phyloP scores from a whole-genome alignment of 2,888 invertebrate genomes.

The Conomelus anceps region DNA sequence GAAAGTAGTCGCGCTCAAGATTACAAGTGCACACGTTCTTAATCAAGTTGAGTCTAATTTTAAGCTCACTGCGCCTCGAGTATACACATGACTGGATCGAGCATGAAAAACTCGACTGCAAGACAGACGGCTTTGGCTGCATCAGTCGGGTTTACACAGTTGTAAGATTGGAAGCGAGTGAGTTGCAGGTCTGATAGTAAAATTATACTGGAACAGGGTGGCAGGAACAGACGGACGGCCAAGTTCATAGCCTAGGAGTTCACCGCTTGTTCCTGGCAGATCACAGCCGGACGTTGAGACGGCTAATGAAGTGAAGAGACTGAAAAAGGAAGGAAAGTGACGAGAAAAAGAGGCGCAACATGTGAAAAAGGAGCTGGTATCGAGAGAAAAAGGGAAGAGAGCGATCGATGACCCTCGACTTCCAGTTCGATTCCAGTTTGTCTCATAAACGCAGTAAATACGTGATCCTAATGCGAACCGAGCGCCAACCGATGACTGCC shows the following conservation, averaged over 20 bases:
- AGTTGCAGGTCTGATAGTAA: neutral
- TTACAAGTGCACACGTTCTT: neutral
- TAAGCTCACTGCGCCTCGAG: neutral
- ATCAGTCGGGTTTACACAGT: neutral
- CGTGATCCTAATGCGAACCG: constrained; percentile 5
- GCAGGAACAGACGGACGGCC: neutral
- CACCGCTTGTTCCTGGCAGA: neutral
- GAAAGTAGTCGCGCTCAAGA: neutral
- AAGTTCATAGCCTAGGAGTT: no score
- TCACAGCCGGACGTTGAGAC: neutral
- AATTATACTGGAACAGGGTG: neutral
- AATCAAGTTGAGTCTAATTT: neutral
- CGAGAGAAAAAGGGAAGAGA: neutral
- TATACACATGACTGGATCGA: neutral
- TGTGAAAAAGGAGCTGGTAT: neutral
- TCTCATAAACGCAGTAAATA: constrained; percentile 3
- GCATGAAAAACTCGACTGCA: neutral
- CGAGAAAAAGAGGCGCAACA: neutral
- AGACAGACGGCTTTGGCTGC: neutral
- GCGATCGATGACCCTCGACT: constrained; percentile 7
- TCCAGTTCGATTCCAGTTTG: constrained; percentile 11
- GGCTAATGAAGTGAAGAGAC: neutral
- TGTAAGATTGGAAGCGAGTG: neutral
- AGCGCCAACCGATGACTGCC: neutral
- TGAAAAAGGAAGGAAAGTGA: neutral